Evolutionary conservation across 2,113 vertebrate species (phyloP).

Genomic region (Labeo rohita): DNA sequence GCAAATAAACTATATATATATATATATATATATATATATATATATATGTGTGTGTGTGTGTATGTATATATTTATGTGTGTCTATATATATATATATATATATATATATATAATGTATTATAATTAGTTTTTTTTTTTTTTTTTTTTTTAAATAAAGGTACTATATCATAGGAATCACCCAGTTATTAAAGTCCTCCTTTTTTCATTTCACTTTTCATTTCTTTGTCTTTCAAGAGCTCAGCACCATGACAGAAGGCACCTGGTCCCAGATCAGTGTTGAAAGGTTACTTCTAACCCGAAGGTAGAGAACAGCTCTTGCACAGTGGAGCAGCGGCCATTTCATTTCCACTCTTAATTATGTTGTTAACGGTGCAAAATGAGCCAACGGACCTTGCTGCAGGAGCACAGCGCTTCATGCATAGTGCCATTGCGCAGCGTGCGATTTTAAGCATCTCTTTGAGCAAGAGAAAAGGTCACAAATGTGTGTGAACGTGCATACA

Average conservation of each 20-base stretch:
- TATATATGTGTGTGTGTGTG: too few species aligned
- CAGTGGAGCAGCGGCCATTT: conserved; percentile 44
- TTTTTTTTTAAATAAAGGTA: not conserved
- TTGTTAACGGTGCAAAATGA: conserved; percentile 51
- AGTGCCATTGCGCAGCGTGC: conserved; percentile 46
- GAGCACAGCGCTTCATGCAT: conserved; percentile 48
- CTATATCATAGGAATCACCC: not conserved
- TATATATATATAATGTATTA: too few species aligned
- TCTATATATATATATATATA: too few species aligned
- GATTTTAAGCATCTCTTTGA: conserved; percentile 26
- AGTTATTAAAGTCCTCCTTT: not conserved
- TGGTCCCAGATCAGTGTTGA: conserved; percentile 29
- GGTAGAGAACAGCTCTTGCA: conserved; percentile 38
- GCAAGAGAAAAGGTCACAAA: conserved; percentile 34
- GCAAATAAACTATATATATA: too few species aligned
- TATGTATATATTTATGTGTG: too few species aligned
- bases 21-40: too few species aligned
- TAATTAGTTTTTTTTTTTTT: too few species aligned
- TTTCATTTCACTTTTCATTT: not conserved
- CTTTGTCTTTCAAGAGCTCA: conserved; percentile 1
- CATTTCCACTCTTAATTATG: conserved; percentile 54
- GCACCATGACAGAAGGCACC: conserved; percentile 7
- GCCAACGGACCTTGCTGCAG: conserved; percentile 39
- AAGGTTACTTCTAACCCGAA: conserved; percentile 35
- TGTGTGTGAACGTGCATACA: not conserved